A percentile compares a stretch with the other conserved stretches of the same genome.
Conservation (phyloP, 1,140 invertebrate species). For the Zaprionus vittiger region DNA sequence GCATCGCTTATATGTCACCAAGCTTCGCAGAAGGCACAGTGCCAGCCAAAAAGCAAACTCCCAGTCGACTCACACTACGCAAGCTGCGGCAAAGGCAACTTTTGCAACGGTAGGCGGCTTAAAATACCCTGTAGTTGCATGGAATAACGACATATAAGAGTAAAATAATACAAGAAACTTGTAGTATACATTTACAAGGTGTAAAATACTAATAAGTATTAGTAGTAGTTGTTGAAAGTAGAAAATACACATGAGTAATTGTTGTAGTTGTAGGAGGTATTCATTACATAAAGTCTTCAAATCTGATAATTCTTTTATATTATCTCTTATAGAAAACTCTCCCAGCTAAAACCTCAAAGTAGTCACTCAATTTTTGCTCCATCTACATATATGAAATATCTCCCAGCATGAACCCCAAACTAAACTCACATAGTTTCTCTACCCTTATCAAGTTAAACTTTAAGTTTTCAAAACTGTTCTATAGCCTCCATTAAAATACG, state of each 20-base stretch:
- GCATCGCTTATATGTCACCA: slow-evolving; percentile 64
- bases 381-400: not conserved
- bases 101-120: slow-evolving; percentile 22
- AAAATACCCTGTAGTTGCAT: slow-evolving; percentile 5
- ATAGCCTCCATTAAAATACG: slow-evolving; percentile 32
- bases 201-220: too few relatives aligned
- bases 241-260: too few relatives aligned
- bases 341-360: not conserved
- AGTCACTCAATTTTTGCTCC: too few relatives aligned
- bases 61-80: slow-evolving; percentile 21
- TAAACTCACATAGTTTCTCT: slow-evolving; percentile 15
- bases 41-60: slow-evolving; percentile 27
- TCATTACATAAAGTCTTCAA: too few relatives aligned
- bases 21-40: slow-evolving; percentile 45
- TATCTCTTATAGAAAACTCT: too few relatives aligned
- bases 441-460: slow-evolving; percentile 11
- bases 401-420: not conserved
- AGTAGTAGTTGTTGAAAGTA: too few relatives aligned
- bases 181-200: not conserved
- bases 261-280: too few relatives aligned
- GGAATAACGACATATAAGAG: not conserved
- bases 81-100: slow-evolving; percentile 35
- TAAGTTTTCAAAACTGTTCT: slow-evolving; percentile 26
- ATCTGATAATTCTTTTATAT: too few relatives aligned
- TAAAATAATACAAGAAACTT: not conserved